Evolutionary conservation across 2,888 invertebrate species (phyloP).

Genomic region (Hoplodrina ambigua): DNA sequence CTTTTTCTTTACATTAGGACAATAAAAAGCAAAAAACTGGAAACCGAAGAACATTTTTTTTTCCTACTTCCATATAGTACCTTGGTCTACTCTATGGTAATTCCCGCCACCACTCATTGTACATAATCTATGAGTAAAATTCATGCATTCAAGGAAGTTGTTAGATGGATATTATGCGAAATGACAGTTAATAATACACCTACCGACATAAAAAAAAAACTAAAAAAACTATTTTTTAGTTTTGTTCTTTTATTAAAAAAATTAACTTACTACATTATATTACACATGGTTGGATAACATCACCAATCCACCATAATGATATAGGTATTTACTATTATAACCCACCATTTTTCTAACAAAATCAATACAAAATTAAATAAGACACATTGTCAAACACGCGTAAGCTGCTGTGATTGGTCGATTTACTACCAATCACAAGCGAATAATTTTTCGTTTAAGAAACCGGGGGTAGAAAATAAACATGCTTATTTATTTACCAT

Average conservation of each 20-base stretch:
- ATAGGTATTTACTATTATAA: not conserved
- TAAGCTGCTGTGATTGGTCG: too few relatives aligned
- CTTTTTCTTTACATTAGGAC: too few relatives aligned
- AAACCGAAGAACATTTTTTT: not conserved
- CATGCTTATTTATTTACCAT: not conserved
- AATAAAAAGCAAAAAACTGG: too few relatives aligned
- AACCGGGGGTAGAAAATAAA: not conserved
- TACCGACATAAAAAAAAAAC: too few relatives aligned
- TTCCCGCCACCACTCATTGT: slow-evolving; percentile 6
- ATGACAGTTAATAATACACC: not conserved
- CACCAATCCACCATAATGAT: slow-evolving; percentile 2
- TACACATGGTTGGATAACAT: not conserved
- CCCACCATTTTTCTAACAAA: too few relatives aligned
- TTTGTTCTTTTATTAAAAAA: too few relatives aligned
- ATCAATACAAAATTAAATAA: too few relatives aligned
- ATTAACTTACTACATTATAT: too few relatives aligned
- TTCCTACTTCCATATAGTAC: not conserved
- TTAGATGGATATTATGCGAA: not conserved
- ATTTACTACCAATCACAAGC: too few relatives aligned
- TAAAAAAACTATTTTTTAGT: too few relatives aligned
- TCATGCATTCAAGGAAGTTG: slow-evolving; percentile 32
- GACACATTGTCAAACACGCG: too few relatives aligned
- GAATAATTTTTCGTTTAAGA: too few relatives aligned
- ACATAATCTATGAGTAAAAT: slow-evolving; percentile 18
- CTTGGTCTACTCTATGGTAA: slow-evolving; percentile 13